Evolutionary conservation across 2,888 invertebrate species (phyloP).

Genomic region (Amblyjoppa fuscipennis): DNA sequence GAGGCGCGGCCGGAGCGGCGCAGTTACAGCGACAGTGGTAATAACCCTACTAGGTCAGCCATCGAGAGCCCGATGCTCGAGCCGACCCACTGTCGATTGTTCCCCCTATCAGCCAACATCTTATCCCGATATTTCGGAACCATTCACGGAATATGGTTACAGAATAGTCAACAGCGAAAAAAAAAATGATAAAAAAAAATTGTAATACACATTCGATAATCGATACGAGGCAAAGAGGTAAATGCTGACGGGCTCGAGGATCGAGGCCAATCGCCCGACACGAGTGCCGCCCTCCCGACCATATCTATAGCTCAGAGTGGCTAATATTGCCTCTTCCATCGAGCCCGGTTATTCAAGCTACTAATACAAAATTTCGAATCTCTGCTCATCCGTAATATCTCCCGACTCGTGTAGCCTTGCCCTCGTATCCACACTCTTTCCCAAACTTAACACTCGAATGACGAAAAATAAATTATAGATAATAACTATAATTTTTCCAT

Average conservation of each 20-base stretch:
- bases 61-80: not conserved
- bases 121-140: constrained; percentile 27
- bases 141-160: constrained; percentile 26
- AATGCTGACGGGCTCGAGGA: constrained; percentile 62
- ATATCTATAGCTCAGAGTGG: constrained; percentile 51
- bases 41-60: constrained; percentile 26
- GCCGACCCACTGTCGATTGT: constrained; percentile 3
- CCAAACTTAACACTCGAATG: too few relatives aligned
- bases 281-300: constrained; percentile 2
- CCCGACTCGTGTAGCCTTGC: too few relatives aligned
- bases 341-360: constrained; percentile 21
- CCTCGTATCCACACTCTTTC: too few relatives aligned
- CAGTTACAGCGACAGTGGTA: constrained; percentile 26
- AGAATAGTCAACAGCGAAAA: constrained; percentile 15
- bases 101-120: constrained; percentile 2
- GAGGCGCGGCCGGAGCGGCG: too few relatives aligned
- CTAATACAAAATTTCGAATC: constrained; percentile 59
- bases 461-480: too few relatives aligned
- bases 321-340: constrained; percentile 60
- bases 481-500: too few relatives aligned
- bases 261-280: constrained; percentile 61
- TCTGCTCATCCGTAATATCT: constrained; percentile 14
- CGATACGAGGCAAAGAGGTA: constrained; percentile 60
- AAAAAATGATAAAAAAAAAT: constrained; percentile 46
- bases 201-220: constrained; percentile 60